Conservation (phyloP, 2,888 invertebrate genomes). For the Mystacides longicornis region DNA sequence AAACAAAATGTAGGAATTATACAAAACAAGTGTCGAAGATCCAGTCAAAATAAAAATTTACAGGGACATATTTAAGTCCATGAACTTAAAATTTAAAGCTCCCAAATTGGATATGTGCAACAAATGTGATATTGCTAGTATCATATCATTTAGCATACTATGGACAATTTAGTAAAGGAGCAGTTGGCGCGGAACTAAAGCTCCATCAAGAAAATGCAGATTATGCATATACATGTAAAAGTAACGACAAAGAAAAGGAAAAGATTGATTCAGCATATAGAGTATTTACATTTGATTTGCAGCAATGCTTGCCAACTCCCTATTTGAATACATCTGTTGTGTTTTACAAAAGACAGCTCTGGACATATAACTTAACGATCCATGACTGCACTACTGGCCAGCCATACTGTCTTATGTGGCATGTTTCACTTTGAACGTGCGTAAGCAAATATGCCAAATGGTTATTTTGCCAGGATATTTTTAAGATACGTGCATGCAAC, state of each 20-base stretch:
- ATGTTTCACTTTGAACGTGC: too few relatives aligned
- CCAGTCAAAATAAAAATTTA: not conserved
- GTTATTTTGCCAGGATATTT: too few relatives aligned
- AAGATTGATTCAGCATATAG: not conserved
- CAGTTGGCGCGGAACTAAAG: not conserved
- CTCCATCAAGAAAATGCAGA: not conserved
- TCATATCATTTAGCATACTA: not conserved
- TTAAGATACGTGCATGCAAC: too few relatives aligned
- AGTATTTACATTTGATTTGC: slow-evolving; percentile 21
- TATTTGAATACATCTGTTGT: slow-evolving; percentile 27
- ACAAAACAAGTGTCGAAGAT: not conserved
- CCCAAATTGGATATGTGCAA: not conserved
- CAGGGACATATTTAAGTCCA: not conserved
- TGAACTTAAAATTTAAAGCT: not conserved
- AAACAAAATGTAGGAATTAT: not conserved
- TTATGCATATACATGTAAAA: not conserved
- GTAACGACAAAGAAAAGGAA: not conserved
- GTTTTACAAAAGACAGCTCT: slow-evolving; percentile 30
- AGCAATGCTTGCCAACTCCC: slow-evolving; percentile 29
- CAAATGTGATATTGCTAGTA: slow-evolving; percentile 1
- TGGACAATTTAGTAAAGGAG: not conserved
- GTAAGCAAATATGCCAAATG: too few relatives aligned
- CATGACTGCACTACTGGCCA: slow-evolving; percentile 24
- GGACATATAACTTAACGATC: slow-evolving; percentile 30
- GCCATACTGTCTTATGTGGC: slow-evolving; percentile 29